Conservation (phyloP, 1,140 invertebrate species). For the Lutraria rhynchaena region DNA sequence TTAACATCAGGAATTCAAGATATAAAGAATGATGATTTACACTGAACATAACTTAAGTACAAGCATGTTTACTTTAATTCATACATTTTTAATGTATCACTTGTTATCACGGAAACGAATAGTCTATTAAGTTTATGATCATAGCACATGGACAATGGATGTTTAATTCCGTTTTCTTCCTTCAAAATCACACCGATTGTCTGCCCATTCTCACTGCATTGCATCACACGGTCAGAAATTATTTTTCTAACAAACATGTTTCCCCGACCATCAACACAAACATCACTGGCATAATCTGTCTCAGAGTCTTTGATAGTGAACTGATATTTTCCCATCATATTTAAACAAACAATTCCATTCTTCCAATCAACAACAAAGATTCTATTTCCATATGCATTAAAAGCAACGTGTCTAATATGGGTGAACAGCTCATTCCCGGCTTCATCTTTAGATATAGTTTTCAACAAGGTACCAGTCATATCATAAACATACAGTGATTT, state of each 20-base stretch:
- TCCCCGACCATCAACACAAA: conserved; percentile 9
- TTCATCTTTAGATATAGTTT: neutral
- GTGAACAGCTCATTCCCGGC: conserved; percentile 9
- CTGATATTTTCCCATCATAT: neutral
- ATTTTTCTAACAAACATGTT: conserved; percentile 16
- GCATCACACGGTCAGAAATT: conserved; percentile 6
- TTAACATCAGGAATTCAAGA: too few relatives aligned
- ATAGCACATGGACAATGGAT: conserved; percentile 1
- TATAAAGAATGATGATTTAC: too few relatives aligned
- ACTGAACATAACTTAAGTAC: too few relatives aligned
- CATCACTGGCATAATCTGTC: neutral
- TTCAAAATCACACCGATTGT: neutral
- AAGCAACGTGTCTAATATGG: neutral
- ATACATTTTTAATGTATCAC: conserved; percentile 3
- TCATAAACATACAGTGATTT: conserved; percentile 14
- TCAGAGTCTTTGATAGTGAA: neutral
- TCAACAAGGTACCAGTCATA: conserved; percentile 5
- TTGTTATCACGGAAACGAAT: neutral
- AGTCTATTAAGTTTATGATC: neutral
- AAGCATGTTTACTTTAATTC: conserved; percentile 7
- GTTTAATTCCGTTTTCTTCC: neutral
- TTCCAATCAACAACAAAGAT: neutral
- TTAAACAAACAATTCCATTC: conserved; percentile 7
- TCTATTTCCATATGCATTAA: neutral
- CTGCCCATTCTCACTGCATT: conserved; percentile 14